phyloP scores from a whole-genome alignment of 1,140 invertebrate genomes.

The Coelopa frigida region DNA sequence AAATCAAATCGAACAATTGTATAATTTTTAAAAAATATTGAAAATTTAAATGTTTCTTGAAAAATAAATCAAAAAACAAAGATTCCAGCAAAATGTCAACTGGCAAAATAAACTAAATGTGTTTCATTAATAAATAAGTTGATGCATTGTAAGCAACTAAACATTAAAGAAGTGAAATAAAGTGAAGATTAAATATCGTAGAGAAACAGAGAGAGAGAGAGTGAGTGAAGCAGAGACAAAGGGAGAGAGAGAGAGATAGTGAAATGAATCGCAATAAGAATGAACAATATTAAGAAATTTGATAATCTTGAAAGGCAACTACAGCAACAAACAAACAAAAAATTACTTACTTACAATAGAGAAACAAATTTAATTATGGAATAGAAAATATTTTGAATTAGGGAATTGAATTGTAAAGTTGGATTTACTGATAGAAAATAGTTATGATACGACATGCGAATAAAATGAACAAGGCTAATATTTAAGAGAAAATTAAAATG shows the following conservation, averaged over 20 bases:
- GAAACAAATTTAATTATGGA: too few species aligned
- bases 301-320: background rate
- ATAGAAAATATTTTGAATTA: too few species aligned
- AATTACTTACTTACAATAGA: too few species aligned
- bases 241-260: background rate
- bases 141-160: background rate
- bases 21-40: conserved; percentile 9
- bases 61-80: too few species aligned
- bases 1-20: too few species aligned
- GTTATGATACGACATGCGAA: too few species aligned
- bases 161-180: background rate
- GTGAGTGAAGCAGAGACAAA: background rate
- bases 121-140: background rate
- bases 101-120: background rate
- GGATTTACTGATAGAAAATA: too few species aligned
- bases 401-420: too few species aligned
- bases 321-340: background rate
- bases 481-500: too few species aligned
- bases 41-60: too few species aligned
- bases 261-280: background rate
- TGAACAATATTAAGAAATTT: background rate
- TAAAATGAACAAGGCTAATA: too few species aligned
- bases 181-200: background rate
- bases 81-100: background rate
- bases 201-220: background rate